Conservation (phyloP, 2,888 invertebrate genomes). For the Macrosiphum euphorbiae region DNA sequence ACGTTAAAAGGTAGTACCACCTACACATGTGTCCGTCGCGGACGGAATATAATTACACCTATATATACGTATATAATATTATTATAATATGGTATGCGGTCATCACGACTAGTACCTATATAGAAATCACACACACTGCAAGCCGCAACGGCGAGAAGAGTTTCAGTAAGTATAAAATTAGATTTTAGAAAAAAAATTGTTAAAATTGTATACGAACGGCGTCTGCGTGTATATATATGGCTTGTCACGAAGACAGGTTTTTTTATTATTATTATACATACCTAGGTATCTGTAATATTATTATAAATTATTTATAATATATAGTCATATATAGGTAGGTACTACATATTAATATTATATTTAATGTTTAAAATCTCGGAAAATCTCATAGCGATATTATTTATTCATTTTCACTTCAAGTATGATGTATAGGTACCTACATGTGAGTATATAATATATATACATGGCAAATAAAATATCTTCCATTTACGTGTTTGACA, state of each 20-base stretch:
- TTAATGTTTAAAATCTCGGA: not conserved
- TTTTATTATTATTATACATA: not conserved
- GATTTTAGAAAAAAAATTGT: not conserved
- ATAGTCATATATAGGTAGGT: not conserved
- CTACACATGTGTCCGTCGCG: too few species aligned
- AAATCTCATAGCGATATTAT: not conserved
- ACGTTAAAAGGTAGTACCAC: not conserved
- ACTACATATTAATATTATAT: not conserved
- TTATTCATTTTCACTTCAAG: too few species aligned
- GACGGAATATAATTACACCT: not conserved
- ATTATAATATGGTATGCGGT: not conserved
- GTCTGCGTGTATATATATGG: not conserved
- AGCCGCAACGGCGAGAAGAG: not conserved
- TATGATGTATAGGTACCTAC: too few species aligned
- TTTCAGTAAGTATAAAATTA: not conserved
- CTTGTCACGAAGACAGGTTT: not conserved
- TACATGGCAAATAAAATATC: too few species aligned
- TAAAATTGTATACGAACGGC: not conserved
- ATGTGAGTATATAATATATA: too few species aligned
- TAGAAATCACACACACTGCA: not conserved
- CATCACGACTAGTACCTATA: not conserved
- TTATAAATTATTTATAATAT: too few species aligned
- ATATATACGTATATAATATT: not conserved
- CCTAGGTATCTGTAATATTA: too few species aligned
- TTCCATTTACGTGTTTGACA: too few species aligned